Base-by-base conservation (phyloP, 2,888 invertebrate genomes). In the Anagyrus pseudococci region DNA sequence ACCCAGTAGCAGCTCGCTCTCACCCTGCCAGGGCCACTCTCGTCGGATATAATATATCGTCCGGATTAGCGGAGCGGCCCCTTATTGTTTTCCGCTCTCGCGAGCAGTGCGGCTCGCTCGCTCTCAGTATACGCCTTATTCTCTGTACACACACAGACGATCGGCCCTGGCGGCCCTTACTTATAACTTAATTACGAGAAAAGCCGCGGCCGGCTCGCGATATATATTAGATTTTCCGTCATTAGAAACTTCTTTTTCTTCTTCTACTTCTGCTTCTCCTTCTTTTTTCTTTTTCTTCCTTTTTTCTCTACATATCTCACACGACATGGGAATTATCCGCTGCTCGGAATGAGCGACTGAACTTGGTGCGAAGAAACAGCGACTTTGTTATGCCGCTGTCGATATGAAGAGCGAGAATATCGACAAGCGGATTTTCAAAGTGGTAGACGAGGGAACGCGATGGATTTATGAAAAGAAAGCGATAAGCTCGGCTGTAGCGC, bases 121-220 rank as follows among this genome's bases (percentile, higher is more conserved):
- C n/a, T n/a, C n/a, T n/a, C n/a, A n/a, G n/a, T n/a, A n/a, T n/a
- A n/a, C n/a, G n/a, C n/a, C n/a, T n/a, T n/a, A 29, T 29, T 7
- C 29, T 29, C 33, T 15, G 33, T 40, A 19, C 19, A 22, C 37
- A n/a, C n/a, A n/a, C n/a, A n/a, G n/a, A n/a, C n/a, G n/a, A n/a
- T n/a, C 52, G 33, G 56, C 66, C 64, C 33, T 58, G 56, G 62
- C 64, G 68, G 68, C 63, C 72, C 74, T 73, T 72, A 72, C 73
- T 77, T 78, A 77, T 79, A 80, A 80, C 78, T 80, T 79, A 80
- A 80, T 80, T 80, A 79, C 77, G 75, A 75, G 75, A 77, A 77
- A 78, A 77, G 76, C 76, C 75, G 73, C 46, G 20, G 22, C n/a
- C 48, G 46, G n/a, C 40, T 58, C 53, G 43, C 71, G 70, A 75